Percentiles rank a stretch among this genome's conserved stretches.
Conservation (phyloP, 2,888 invertebrate species). For the Timandra comae region DNA sequence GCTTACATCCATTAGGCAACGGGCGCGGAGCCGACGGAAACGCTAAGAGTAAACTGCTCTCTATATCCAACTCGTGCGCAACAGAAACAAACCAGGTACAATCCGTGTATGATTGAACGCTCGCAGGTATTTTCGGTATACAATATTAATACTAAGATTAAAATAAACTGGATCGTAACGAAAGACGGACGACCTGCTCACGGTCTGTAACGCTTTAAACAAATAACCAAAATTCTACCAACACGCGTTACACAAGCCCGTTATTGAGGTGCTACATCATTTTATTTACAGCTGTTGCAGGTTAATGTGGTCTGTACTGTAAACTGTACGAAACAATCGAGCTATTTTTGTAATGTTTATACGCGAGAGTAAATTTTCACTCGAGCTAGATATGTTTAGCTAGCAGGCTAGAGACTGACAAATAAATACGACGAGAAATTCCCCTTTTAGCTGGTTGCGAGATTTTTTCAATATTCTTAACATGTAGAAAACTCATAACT, state of each 20-base stretch:
- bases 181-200: slow-evolving; percentile 59
- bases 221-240: slow-evolving; percentile 66
- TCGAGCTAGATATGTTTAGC: slow-evolving; percentile 16
- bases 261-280: slow-evolving; percentile 70
- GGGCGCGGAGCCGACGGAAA: background rate
- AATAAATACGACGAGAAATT: slow-evolving; percentile 36
- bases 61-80: slow-evolving; percentile 45
- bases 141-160: slow-evolving; percentile 66
- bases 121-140: slow-evolving; percentile 61
- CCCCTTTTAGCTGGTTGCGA: slow-evolving; percentile 17
- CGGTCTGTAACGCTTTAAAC: slow-evolving; percentile 51
- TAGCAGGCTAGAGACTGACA: too few relatives aligned
- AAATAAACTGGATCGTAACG: slow-evolving; percentile 56
- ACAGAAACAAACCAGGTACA: slow-evolving; percentile 74
- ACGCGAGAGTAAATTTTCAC: slow-evolving; percentile 30
- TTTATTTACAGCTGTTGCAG: slow-evolving; percentile 65
- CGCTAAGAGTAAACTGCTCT: slow-evolving; percentile 30
- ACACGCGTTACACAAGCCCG: slow-evolving; percentile 52
- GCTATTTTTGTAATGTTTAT: slow-evolving; percentile 56
- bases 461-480: too few relatives aligned
- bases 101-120: slow-evolving; percentile 69
- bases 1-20: slow-evolving; percentile 40
- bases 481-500: too few relatives aligned
- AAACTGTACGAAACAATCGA: slow-evolving; percentile 58
- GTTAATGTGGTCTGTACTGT: slow-evolving; percentile 56